These are phyloP conservation scores for Symphodus melops DNA, from an alignment of 2,113 vertebrate species.

Conservation along the genomic window DNA sequence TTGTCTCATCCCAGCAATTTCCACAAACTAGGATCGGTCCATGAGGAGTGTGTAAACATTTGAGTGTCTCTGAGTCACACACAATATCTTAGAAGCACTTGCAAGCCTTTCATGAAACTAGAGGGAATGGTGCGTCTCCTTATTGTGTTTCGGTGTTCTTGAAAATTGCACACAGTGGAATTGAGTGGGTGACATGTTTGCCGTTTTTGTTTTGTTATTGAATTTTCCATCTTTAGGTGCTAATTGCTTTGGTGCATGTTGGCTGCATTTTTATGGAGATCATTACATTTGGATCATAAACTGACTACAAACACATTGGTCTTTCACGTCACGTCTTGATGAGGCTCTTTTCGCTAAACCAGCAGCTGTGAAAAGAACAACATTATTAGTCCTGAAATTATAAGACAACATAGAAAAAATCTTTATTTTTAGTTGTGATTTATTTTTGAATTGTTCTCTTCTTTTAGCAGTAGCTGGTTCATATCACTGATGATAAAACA, in stretches of 20 bases:
- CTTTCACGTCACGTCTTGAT: neutral
- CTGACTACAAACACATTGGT: neutral
- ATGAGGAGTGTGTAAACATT: neutral
- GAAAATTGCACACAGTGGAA: neutral
- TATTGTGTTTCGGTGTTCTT: neutral
- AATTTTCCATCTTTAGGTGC: neutral
- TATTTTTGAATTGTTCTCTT: neutral
- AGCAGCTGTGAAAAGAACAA: neutral
- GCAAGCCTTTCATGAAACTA: neutral
- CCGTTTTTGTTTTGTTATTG: neutral
- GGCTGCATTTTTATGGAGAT: neutral
- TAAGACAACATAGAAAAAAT: neutral
- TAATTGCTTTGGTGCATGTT: slow-evolving; percentile 3
- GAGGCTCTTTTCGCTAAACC: slow-evolving; percentile 1
- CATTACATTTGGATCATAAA: slow-evolving; percentile 1
- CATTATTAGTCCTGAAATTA: neutral
- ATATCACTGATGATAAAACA: neutral
- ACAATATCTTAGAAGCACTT: neutral
- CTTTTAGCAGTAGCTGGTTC: too few relatives aligned
- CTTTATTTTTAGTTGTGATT: neutral
- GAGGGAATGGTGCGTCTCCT: neutral
- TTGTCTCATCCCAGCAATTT: neutral
- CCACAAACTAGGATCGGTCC: neutral
- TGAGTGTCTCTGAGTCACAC: neutral
- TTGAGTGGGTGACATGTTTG: neutral